These are phyloP conservation scores for Apostichopus leukothele DNA, from an alignment of 53 echinoderm and acorn worm species.

Conservation along the genomic window DNA sequence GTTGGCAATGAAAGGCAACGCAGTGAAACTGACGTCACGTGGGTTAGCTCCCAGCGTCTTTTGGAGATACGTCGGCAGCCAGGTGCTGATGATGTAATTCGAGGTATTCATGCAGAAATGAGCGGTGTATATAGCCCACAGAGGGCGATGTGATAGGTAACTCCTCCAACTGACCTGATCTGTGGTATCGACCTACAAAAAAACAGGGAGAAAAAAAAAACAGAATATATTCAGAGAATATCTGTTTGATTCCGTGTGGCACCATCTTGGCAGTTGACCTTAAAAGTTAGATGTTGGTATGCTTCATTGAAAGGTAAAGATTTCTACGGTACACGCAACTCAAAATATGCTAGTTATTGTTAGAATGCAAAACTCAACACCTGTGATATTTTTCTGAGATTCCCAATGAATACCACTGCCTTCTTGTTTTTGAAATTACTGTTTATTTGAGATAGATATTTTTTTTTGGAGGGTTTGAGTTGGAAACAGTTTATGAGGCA, in stretches of 20 bases:
- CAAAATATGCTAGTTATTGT: too few relatives aligned
- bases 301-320: too few relatives aligned
- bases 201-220: background rate
- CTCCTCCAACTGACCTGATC: slow-evolving; percentile 85
- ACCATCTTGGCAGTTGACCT: background rate
- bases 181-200: slow-evolving; percentile 85
- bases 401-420: too few relatives aligned
- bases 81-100: slow-evolving; percentile 94
- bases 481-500: too few relatives aligned
- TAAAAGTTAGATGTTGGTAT: too few relatives aligned
- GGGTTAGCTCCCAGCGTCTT: slow-evolving; percentile 80
- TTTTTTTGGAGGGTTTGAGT: too few relatives aligned
- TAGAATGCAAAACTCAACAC: too few relatives aligned
- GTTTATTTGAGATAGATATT: too few relatives aligned
- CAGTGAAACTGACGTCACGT: slow-evolving; percentile 92
- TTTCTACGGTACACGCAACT: too few relatives aligned
- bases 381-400: too few relatives aligned
- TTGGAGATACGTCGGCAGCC: slow-evolving; percentile 94
- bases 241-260: background rate
- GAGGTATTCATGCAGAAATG: slow-evolving; percentile 99
- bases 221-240: background rate
- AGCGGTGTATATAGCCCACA: slow-evolving; percentile 96
- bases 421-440: too few relatives aligned
- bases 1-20: slow-evolving; percentile 92
- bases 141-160: slow-evolving; percentile 79